phyloP scores from a whole-genome alignment of 2,113 vertebrate genomes.

The Oophaga pumilio region DNA sequence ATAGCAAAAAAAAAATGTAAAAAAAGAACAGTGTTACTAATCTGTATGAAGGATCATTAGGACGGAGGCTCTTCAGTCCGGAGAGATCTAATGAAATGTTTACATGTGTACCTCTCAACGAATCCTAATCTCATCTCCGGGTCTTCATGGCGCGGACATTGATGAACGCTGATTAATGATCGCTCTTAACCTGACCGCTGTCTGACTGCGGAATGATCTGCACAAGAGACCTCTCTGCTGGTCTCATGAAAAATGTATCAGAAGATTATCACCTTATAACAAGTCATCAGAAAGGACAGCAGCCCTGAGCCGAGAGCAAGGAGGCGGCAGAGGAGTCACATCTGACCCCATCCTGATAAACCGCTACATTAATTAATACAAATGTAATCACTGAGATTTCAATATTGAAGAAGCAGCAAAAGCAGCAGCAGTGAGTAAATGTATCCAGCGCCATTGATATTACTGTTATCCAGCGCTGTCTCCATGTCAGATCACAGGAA shows the following conservation, averaged over 20 bases:
- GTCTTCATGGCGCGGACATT: not conserved
- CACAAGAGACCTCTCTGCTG: not conserved
- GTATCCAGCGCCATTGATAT: too few relatives aligned
- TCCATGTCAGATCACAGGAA: too few relatives aligned
- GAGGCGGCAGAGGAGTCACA: not conserved
- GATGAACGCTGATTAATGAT: not conserved
- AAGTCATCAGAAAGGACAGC: not conserved
- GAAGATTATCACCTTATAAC: constrained; percentile 12
- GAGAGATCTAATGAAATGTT: not conserved
- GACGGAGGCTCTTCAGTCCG: not conserved
- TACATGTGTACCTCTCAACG: not conserved
- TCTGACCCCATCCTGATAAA: too few relatives aligned
- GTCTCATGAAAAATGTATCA: constrained; percentile 10
- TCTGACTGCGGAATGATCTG: not conserved
- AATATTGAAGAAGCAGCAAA: too few relatives aligned
- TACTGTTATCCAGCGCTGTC: too few relatives aligned
- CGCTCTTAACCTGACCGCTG: not conserved
- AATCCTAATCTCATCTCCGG: not conserved
- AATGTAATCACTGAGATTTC: too few relatives aligned
- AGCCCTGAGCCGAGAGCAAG: not conserved
- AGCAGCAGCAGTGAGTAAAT: too few relatives aligned
- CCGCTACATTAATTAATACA: too few relatives aligned
- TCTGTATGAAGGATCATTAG: not conserved
- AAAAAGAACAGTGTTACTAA: not conserved
- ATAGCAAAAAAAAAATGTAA: not conserved